Evolutionary conservation across 1,140 invertebrate species (phyloP).

Genomic region (Listronotus oregonensis): DNA sequence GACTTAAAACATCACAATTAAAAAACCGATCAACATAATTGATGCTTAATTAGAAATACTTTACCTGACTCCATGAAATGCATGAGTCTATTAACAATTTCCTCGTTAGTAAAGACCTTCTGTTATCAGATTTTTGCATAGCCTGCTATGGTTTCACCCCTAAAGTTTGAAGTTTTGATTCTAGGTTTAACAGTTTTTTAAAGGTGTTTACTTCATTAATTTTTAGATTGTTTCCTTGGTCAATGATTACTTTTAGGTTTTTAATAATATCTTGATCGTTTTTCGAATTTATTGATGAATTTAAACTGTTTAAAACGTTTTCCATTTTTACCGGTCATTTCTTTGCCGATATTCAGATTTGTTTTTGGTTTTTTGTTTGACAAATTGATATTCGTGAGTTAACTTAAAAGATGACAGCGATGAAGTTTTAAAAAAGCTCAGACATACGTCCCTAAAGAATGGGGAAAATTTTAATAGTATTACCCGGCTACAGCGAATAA

Average conservation of each 20-base stretch:
- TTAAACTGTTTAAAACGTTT: conserved; percentile 24
- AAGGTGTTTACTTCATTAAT: conserved; percentile 36
- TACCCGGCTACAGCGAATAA: too few relatives aligned
- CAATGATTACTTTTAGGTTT: conserved; percentile 33
- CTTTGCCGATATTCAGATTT: not conserved
- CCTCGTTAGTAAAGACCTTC: conserved; percentile 65
- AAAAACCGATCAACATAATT: not conserved
- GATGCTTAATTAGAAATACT: not conserved
- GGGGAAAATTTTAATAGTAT: too few relatives aligned
- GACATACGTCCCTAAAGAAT: too few relatives aligned
- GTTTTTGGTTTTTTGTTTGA: conserved; percentile 6
- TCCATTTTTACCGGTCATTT: conserved; percentile 15
- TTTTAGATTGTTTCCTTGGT: conserved; percentile 27
- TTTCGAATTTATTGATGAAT: conserved; percentile 19
- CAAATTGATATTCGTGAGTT: conserved; percentile 3
- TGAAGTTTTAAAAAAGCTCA: too few relatives aligned
- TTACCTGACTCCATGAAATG: conserved; percentile 56
- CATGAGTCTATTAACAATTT: conserved; percentile 65
- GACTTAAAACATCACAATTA: too few relatives aligned
- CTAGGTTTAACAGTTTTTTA: conserved; percentile 35
- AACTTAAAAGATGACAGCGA: too few relatives aligned
- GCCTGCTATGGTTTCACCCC: conserved; percentile 69
- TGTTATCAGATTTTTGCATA: conserved; percentile 70
- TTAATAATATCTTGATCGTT: conserved; percentile 37
- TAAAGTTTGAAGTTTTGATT: conserved; percentile 38